These are phyloP conservation scores for Enteromius trimaculatus DNA, from an alignment of 2,797 vertebrate species.

Conservation along the genomic window DNA sequence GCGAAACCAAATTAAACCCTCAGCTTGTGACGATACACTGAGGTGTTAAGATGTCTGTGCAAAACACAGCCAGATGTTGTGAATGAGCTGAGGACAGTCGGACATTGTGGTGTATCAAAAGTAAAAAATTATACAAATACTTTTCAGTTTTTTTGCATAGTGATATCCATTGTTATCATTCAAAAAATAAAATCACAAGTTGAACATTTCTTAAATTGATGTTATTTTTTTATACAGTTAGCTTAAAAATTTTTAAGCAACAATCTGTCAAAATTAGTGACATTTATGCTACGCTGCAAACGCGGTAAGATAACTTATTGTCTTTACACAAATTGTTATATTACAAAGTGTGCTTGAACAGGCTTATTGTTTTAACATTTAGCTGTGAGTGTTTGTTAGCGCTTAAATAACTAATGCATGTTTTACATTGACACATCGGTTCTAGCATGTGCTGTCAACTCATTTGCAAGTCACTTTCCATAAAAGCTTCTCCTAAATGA, in stretches of 20 bases:
- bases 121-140: no score
- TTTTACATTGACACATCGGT: neutral
- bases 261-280: neutral
- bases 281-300: neutral
- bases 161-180: neutral
- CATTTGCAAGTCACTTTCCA: neutral
- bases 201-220: neutral
- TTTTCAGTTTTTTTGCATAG: neutral
- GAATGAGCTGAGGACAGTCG: no score
- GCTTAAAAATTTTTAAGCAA: neutral
- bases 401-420: slow-evolving; percentile 4
- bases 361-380: neutral
- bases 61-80: no score
- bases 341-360: neutral
- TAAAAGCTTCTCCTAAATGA: slow-evolving; percentile 1
- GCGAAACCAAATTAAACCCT: no score
- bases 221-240: no score
- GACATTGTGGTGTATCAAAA: no score
- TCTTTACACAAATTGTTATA: neutral
- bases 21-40: no score
- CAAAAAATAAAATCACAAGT: no score
- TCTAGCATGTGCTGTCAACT: neutral
- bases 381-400: slow-evolving; percentile 10
- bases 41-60: no score
- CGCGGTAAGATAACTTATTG: neutral